These are phyloP conservation scores for Lipophrys pholis DNA, from an alignment of 2,113 vertebrate genomes.

Conservation along the genomic window DNA sequence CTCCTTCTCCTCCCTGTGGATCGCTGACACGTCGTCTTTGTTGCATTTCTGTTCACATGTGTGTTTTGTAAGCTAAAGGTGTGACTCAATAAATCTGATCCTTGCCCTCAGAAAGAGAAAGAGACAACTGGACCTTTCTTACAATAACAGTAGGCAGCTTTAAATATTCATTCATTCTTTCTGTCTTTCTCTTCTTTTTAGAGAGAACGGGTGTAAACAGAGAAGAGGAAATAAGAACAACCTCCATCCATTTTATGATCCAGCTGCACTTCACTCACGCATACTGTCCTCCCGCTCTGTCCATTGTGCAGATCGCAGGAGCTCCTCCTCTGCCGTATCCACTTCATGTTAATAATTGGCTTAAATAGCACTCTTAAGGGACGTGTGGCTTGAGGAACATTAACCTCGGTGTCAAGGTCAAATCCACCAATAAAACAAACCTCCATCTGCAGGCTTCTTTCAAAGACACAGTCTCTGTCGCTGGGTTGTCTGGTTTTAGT, in stretches of 20 bases:
- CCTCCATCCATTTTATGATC: background rate
- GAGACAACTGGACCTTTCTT: too few species aligned
- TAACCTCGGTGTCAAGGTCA: conserved; percentile 57
- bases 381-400: conserved; percentile 46
- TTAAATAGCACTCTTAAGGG: conserved; percentile 26
- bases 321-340: conserved; percentile 14
- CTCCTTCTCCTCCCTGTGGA: conserved; percentile 52
- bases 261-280: conserved; percentile 22
- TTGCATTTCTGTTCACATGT: conserved; percentile 39
- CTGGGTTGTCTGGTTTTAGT: conserved; percentile 3
- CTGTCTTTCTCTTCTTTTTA: background rate
- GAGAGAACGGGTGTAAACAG: conserved; percentile 13
- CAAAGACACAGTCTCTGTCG: conserved; percentile 8
- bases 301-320: conserved; percentile 7
- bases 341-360: conserved; percentile 56
- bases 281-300: background rate
- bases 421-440: conserved; percentile 49
- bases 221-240: conserved; percentile 10
- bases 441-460: conserved; percentile 57
- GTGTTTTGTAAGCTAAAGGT: background rate
- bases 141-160: background rate
- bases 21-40: conserved; percentile 48
- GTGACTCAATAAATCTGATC: background rate
- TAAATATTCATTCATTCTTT: background rate
- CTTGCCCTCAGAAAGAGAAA: background rate